A percentile compares a stretch with the other conserved stretches of the same genome.
Evolutionary conservation across 1,140 invertebrate species (phyloP).

Genomic region (Spodoptera frugiperda): DNA sequence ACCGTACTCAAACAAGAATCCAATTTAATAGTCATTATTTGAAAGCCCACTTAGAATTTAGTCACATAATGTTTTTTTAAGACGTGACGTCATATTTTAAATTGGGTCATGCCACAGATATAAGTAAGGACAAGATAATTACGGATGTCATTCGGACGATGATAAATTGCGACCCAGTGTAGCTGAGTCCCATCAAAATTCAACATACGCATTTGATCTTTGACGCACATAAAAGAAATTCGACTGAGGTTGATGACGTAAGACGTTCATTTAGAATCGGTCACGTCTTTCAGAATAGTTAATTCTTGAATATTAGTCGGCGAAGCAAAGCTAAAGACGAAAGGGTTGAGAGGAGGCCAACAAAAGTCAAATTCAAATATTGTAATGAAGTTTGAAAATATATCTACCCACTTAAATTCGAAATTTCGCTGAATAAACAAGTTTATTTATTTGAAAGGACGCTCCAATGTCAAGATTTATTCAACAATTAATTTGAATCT

Average conservation of each 20-base stretch:
- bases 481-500: too few species aligned
- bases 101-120: slow-evolving; percentile 66
- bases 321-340: too few species aligned
- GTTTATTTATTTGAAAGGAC: too few species aligned
- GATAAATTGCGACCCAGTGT: slow-evolving; percentile 72
- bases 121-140: slow-evolving; percentile 76
- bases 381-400: too few species aligned
- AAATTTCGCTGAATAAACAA: too few species aligned
- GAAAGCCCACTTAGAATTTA: slow-evolving; percentile 42
- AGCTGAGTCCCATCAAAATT: slow-evolving; percentile 73
- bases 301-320: background rate
- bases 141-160: slow-evolving; percentile 73
- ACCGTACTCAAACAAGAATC: slow-evolving; percentile 24
- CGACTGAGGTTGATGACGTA: slow-evolving; percentile 63
- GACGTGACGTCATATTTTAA: slow-evolving; percentile 56
- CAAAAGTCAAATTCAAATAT: background rate
- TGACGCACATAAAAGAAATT: slow-evolving; percentile 72
- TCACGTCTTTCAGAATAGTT: slow-evolving; percentile 8
- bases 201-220: slow-evolving; percentile 75
- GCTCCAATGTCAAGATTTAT: too few species aligned
- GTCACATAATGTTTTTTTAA: slow-evolving; percentile 49
- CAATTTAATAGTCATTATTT: slow-evolving; percentile 37
- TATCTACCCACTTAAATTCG: too few species aligned
- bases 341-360: background rate
- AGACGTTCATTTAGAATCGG: slow-evolving; percentile 30